Base-by-base conservation (phyloP, 2,113 vertebrate species). In the Seriola dumerili region DNA sequence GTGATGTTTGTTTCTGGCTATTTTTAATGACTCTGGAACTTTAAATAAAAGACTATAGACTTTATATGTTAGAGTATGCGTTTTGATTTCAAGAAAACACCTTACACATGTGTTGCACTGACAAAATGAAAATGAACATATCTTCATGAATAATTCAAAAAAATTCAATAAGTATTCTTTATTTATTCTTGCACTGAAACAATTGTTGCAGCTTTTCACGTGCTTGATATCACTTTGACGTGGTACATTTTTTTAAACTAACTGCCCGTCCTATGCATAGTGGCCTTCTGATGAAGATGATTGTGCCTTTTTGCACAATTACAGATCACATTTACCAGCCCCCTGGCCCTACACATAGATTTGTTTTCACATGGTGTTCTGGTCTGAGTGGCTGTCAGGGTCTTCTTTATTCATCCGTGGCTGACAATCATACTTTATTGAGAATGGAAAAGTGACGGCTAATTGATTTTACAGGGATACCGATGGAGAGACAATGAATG, bases 391-490 rank as follows among this genome's bases (percentile, higher is more conserved):
- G 85, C 97, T 95, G 97, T 96, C 96, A 96, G 96, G 96, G 95
- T 97, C 96, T 95, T 96, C 95, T 95, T 96, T 96, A 95, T 95
- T 97, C 96, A 96, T 96, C 94, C 96, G 80, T 94, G 93, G 95
- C 95, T 94, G 96, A 97, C 97, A 97, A 97, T 98, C 96, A 96
- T 96, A 96, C 97, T 97, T 96, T 96, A 97, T 96, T 97, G 97
- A 97, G 97, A 98, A 98, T 96, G 97, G 97, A 97, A 97, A 97
- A 96, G 98, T 97, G 97, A 99, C 96, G 97, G 97, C 98, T 99
- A 99, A 99, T 99, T 99, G 98, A 99, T 99, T 99, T 99, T 99
- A 99, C 98, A 99, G 97, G 97, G 94, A 97, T 97, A 98, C 97
- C 97, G 96, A 97, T 98, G 97, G 97, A 97, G 96, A 97, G 97